Evolutionary conservation across 92 coral and sea anemone genomes (phyloP).

Genomic region (Heliopora coerulea): DNA sequence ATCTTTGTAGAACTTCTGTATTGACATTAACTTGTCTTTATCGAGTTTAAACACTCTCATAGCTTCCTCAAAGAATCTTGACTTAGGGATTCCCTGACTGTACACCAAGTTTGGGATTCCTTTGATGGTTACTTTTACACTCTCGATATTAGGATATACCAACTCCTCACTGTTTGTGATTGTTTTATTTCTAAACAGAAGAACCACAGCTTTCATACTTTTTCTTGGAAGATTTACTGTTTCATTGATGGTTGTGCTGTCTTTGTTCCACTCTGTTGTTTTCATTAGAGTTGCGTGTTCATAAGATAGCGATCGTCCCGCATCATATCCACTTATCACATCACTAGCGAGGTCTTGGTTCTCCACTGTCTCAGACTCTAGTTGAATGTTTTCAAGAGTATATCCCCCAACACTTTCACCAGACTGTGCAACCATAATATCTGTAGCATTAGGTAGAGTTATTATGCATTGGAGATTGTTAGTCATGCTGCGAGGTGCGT

Average conservation of each 20-base stretch:
- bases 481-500: slow-evolving; percentile 12
- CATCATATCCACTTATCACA: background rate
- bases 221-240: slow-evolving; percentile 12
- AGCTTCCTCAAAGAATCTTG: slow-evolving; percentile 29
- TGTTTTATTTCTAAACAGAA: slow-evolving; percentile 4
- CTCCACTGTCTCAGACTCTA: slow-evolving; percentile 7
- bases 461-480: slow-evolving; percentile 12
- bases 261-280: background rate
- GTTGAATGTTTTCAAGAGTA: slow-evolving; percentile 1
- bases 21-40: slow-evolving; percentile 9
- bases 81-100: slow-evolving; percentile 21
- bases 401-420: slow-evolving; percentile 1
- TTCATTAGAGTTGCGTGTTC: slow-evolving; percentile 8
- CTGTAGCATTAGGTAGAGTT: background rate
- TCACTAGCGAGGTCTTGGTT: slow-evolving; percentile 1
- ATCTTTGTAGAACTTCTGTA: slow-evolving; percentile 24
- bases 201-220: slow-evolving; percentile 8
- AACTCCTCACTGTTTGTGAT: background rate
- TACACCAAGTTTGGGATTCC: slow-evolving; percentile 20
- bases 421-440: slow-evolving; percentile 3
- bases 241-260: background rate
- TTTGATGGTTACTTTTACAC: background rate
- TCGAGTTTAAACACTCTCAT: slow-evolving; percentile 17
- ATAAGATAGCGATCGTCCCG: background rate
- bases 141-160: background rate